Evolutionary conservation across 2,797 vertebrate species (phyloP), one percentile per base, ranked within the genome.

Genomic region (Tapera naevia): DNA sequence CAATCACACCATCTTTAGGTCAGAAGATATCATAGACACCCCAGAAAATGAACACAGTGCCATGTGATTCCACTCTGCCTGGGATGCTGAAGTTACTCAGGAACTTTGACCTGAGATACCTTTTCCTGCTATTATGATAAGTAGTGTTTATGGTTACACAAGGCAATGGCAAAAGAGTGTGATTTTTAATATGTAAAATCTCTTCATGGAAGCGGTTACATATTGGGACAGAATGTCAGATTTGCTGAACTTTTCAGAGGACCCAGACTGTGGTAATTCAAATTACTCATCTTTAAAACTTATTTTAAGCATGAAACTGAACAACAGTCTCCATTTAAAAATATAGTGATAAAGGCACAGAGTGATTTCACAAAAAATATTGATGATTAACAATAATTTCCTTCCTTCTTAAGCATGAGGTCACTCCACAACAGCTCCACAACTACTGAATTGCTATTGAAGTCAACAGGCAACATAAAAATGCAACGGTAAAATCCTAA

Each of bases 401-500:
- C 45, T 61, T 21, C 3, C 6, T 17, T 2, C 35, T 67, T 27
- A 86, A 78, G 18, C 0, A 0, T 13, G 10, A 18, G 5, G 41
- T 27, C 11, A 32, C 37, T 73, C 50, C n/a, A 24, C 46, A 80
- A 25, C 17, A 8, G 39, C 57, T 28, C 50, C 28, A 17, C 46
- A 80, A 25, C 16, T 6, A 48, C 54, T 30, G 19, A 78, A 57
- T 62, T 61, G 23, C 7, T 79, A 5, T 11, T 62, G 67, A 78
- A 83, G 23, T 45, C 33, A 81, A 50, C 3, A 54, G 41, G 30
- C 48, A 91, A 37, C 30, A 41, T 53, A 62, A 93, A 87, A 94
- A 78, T 48, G 2, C n/a, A 91, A 32, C 7, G 82, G 11, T 6
- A 54, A 58, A 66, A 56, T 66, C 12, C 19, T 32, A 67, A 71